Evolutionary conservation across 2,797 vertebrate species (phyloP).

Genomic region (Geotrypetes seraphini): DNA sequence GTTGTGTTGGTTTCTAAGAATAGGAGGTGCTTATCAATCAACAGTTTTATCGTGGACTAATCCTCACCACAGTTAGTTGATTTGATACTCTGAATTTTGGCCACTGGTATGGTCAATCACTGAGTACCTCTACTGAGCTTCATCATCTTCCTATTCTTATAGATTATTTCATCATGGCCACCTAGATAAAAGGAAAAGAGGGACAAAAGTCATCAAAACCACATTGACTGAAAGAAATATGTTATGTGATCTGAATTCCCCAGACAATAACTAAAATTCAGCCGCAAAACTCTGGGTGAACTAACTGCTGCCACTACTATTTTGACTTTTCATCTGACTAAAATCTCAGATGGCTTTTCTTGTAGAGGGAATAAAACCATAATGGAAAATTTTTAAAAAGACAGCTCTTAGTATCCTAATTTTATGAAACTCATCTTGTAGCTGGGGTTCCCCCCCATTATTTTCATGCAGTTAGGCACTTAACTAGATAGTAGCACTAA

Average conservation of each 20-base stretch:
- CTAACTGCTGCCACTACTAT: no score
- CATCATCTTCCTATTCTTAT: slow-evolving; percentile 50
- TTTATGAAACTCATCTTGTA: no score
- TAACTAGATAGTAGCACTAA: no score
- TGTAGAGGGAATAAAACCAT: no score
- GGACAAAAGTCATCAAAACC: slow-evolving; percentile 16
- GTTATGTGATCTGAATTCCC: slow-evolving; percentile 11
- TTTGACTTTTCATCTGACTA: no score
- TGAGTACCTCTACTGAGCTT: slow-evolving; percentile 35
- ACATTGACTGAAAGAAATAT: slow-evolving; percentile 7
- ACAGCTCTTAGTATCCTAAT: no score
- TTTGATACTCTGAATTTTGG: slow-evolving; percentile 37
- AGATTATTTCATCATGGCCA: slow-evolving; percentile 24
- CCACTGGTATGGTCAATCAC: slow-evolving; percentile 50
- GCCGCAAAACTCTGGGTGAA: no score
- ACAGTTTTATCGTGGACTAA: slow-evolving; percentile 27
- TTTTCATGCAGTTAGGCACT: no score
- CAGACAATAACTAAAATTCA: slow-evolving; percentile 2
- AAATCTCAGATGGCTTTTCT: no score
- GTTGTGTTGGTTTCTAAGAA: slow-evolving; percentile 34
- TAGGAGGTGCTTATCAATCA: slow-evolving; percentile 43
- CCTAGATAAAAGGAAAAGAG: slow-evolving; percentile 25
- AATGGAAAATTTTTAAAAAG: no score
- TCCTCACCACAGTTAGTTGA: slow-evolving; percentile 38
- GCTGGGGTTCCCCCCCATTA: no score